Percentiles rank a stretch among this genome's conserved stretches.
phyloP scores from a whole-genome alignment of 2,797 vertebrate genomes.

The Sphenodon punctatus region DNA sequence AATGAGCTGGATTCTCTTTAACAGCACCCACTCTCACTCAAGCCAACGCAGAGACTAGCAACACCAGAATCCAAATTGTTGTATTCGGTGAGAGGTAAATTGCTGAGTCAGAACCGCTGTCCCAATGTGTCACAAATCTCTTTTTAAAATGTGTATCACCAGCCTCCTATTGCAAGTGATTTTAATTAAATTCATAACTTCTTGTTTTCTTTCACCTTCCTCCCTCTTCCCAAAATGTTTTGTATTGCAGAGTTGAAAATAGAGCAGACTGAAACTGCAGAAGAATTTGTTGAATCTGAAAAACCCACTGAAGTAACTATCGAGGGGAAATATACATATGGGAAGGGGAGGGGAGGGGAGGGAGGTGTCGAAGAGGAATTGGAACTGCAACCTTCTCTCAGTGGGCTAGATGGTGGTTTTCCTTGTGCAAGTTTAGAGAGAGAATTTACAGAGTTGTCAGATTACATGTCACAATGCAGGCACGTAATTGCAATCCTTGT shows the following conservation, averaged over 20 bases:
- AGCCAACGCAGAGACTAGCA: background rate
- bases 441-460: too few species aligned
- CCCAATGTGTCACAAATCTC: background rate
- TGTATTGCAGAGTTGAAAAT: background rate
- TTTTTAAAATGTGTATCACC: background rate
- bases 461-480: too few species aligned
- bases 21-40: background rate
- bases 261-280: background rate
- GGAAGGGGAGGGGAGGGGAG: too few species aligned
- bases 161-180: accelerated
- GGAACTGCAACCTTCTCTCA: too few species aligned
- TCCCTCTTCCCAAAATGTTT: background rate
- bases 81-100: background rate
- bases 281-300: background rate
- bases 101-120: background rate
- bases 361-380: too few species aligned
- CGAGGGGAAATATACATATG: too few species aligned
- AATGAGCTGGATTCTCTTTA: background rate
- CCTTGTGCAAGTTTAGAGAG: too few species aligned
- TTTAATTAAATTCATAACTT: background rate
- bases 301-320: background rate
- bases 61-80: accelerated
- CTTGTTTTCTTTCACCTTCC: background rate
- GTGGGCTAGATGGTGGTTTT: too few species aligned
- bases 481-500: too few species aligned